These are phyloP conservation scores for Caenorhabditis japonica DNA, from an alignment of 2,888 invertebrate genomes.

Conservation along the genomic window DNA sequence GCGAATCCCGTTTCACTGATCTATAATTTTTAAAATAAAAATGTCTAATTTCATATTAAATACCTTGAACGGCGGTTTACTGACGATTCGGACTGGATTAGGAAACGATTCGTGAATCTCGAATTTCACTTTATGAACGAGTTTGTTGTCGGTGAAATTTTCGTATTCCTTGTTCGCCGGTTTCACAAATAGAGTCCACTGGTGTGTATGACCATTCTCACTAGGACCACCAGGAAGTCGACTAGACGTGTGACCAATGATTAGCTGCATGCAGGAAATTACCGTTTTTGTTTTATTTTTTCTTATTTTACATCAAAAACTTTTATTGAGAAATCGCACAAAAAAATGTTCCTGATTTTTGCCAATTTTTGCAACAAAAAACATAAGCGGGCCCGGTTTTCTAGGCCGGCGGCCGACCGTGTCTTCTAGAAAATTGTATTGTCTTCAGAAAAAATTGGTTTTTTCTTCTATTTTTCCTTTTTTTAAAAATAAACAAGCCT, in stretches of 20 bases:
- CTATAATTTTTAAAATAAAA: constrained; percentile 8
- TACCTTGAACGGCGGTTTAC: constrained; percentile 44
- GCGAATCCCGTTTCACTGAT: constrained; percentile 48
- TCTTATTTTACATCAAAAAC: constrained; percentile 15
- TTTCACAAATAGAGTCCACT: constrained; percentile 48
- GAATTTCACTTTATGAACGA: constrained; percentile 52
- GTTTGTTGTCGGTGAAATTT: constrained; percentile 33
- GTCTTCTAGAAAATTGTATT: too few relatives aligned
- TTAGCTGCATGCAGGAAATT: too few relatives aligned
- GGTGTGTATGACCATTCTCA: constrained; percentile 33
- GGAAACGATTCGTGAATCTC: constrained; percentile 34
- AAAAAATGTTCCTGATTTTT: too few relatives aligned
- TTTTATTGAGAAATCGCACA: too few relatives aligned
- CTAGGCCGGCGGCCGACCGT: too few relatives aligned
- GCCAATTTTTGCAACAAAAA: too few relatives aligned
- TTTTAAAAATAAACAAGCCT: too few relatives aligned
- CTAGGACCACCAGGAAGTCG: neutral
- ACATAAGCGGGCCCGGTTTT: too few relatives aligned
- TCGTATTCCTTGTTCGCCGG: constrained; percentile 44
- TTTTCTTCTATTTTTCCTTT: too few relatives aligned
- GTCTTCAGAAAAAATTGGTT: too few relatives aligned
- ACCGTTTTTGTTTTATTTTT: too few relatives aligned
- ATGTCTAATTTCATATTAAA: neutral
- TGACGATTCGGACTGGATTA: constrained; percentile 19
- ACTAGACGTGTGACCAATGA: constrained; percentile 39